Evolutionary conservation across 2,888 invertebrate species (phyloP).

Genomic region (Phragmatobia fuliginosa): DNA sequence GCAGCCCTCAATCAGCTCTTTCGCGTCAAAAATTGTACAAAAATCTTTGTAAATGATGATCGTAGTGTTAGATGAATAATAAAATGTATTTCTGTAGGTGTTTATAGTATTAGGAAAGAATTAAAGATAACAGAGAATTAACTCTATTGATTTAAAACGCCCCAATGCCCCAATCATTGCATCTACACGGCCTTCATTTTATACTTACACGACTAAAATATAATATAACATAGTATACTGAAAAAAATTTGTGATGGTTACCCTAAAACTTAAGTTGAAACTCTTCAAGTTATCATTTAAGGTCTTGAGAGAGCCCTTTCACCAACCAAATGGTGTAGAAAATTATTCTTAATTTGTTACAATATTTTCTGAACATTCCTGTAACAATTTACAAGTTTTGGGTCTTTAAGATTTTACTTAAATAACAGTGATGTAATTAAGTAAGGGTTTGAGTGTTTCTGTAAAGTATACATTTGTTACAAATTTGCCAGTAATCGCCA

Average conservation of each 20-base stretch:
- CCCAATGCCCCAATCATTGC: too few species aligned
- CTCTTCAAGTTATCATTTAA: conserved; percentile 40
- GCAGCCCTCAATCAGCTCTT: too few species aligned
- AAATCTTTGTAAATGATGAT: too few species aligned
- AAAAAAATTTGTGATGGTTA: conserved; percentile 22
- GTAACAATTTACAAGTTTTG: conserved; percentile 16
- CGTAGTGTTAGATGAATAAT: too few species aligned
- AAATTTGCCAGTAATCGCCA: too few species aligned
- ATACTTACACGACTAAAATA: too few species aligned
- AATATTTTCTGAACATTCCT: conserved; percentile 26
- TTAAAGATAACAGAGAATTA: background rate
- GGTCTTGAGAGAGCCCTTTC: conserved; percentile 21
- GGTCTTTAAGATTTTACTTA: background rate
- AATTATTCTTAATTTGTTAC: conserved; percentile 33
- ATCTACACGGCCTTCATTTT: too few species aligned
- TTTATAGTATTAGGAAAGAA: too few species aligned
- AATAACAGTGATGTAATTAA: background rate
- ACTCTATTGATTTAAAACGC: background rate
- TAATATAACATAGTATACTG: background rate
- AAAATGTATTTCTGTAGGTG: too few species aligned
- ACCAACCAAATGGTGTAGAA: conserved; percentile 7
- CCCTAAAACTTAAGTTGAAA: conserved; percentile 26
- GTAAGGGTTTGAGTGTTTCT: too few species aligned
- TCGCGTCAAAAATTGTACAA: too few species aligned
- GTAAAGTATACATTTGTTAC: too few species aligned